A percentile compares a stretch with the other conserved stretches of the same genome.
These are phyloP conservation scores for Machimus atricapillus DNA, from an alignment of 2,888 invertebrate genomes.

Conservation along the genomic window DNA sequence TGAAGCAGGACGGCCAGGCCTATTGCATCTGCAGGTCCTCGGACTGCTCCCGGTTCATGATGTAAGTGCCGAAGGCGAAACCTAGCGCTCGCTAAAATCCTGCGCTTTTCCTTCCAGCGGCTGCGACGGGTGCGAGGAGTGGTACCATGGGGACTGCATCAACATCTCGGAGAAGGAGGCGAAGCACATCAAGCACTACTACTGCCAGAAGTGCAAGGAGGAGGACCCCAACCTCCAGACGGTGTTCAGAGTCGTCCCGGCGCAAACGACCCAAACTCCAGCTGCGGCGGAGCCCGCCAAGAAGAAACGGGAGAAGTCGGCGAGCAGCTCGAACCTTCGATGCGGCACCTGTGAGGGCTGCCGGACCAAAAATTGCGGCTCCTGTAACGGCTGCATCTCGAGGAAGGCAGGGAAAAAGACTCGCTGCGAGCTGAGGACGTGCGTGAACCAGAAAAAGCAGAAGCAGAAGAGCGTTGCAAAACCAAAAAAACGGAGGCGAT, in stretches of 20 bases:
- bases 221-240: constrained; percentile 82
- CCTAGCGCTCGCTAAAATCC: neutral
- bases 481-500: constrained; percentile 53
- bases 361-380: constrained; percentile 59
- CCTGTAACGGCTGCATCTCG: constrained; percentile 58
- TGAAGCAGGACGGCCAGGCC: constrained; percentile 89
- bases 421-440: constrained; percentile 65
- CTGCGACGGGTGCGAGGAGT: constrained; percentile 97
- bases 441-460: constrained; percentile 57
- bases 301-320: constrained; percentile 49
- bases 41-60: constrained; percentile 96
- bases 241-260: constrained; percentile 59
- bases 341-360: constrained; percentile 83
- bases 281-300: constrained; percentile 4
- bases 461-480: constrained; percentile 54
- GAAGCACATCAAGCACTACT: constrained; percentile 91
- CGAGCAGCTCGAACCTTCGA: constrained; percentile 60
- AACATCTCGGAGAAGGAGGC: constrained; percentile 93
- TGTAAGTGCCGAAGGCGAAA: constrained; percentile 67
- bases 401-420: constrained; percentile 61
- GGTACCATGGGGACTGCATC: constrained; percentile 99
- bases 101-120: constrained; percentile 67
- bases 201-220: constrained; percentile 83
- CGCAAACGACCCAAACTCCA: constrained; percentile 47
- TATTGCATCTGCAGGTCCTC: constrained; percentile 95